phyloP scores from a whole-genome alignment of 2,113 vertebrate genomes.

The Cricetomys ansorgei region DNA sequence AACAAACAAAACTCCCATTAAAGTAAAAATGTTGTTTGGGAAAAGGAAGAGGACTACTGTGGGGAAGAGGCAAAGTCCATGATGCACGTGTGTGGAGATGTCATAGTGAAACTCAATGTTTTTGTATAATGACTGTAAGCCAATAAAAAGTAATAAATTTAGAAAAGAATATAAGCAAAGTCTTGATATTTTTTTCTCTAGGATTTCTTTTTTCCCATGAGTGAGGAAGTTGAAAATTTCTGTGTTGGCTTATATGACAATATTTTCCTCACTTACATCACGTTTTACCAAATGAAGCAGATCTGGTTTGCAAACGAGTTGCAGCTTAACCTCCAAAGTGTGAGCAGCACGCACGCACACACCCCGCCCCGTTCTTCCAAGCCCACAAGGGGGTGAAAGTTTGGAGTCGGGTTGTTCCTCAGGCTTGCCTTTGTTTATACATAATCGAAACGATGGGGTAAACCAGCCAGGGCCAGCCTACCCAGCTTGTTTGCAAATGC shows the following conservation, averaged over 20 bases:
- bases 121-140: not conserved
- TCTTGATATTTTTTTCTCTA: not conserved
- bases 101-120: not conserved
- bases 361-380: too few relatives aligned
- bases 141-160: not conserved
- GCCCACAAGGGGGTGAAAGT: not conserved
- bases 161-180: not conserved
- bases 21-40: not conserved
- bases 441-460: not conserved
- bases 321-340: not conserved
- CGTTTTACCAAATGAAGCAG: constrained; percentile 4
- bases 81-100: not conserved
- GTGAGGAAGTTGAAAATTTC: not conserved
- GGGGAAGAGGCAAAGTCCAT: not conserved
- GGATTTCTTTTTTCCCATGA: not conserved
- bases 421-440: not conserved
- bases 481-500: constrained; percentile 4
- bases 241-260: not conserved
- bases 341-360: rapidly evolving
- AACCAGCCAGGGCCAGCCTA: not conserved
- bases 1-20: too few relatives aligned
- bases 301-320: not conserved
- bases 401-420: not conserved
- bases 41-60: not conserved
- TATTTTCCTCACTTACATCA: not conserved